These are phyloP conservation scores for Ciconia boyciana DNA, from an alignment of 2,113 vertebrate species.

Conservation along the genomic window DNA sequence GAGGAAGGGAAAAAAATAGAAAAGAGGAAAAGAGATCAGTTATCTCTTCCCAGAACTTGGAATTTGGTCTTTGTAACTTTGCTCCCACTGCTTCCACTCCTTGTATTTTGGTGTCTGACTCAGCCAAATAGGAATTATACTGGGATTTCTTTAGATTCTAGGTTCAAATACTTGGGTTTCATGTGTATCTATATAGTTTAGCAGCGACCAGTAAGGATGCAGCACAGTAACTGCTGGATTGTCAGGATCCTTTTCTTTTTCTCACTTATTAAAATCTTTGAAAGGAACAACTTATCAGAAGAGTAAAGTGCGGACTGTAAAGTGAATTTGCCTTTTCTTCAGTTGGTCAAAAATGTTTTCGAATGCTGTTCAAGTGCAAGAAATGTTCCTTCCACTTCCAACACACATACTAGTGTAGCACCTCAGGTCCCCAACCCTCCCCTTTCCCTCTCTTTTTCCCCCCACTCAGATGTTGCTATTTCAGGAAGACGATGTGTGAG, in stretches of 20 bases:
- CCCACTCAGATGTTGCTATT: background rate
- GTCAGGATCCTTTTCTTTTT: background rate
- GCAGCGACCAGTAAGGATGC: background rate
- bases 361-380: background rate
- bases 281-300: background rate
- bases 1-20: background rate
- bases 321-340: background rate
- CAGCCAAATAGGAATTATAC: background rate
- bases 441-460: background rate
- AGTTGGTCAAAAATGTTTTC: background rate
- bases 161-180: background rate
- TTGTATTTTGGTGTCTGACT: background rate
- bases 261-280: background rate
- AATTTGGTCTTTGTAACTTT: background rate
- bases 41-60: background rate
- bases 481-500: background rate
- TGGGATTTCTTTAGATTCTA: background rate
- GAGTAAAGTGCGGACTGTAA: background rate
- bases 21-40: background rate
- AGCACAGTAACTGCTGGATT: background rate
- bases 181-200: background rate
- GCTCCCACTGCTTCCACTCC: background rate
- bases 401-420: background rate
- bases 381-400: background rate
- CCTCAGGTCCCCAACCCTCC: background rate